Base-by-base conservation (phyloP, 1,140 invertebrate species). In the Bradysia coprophila region DNA sequence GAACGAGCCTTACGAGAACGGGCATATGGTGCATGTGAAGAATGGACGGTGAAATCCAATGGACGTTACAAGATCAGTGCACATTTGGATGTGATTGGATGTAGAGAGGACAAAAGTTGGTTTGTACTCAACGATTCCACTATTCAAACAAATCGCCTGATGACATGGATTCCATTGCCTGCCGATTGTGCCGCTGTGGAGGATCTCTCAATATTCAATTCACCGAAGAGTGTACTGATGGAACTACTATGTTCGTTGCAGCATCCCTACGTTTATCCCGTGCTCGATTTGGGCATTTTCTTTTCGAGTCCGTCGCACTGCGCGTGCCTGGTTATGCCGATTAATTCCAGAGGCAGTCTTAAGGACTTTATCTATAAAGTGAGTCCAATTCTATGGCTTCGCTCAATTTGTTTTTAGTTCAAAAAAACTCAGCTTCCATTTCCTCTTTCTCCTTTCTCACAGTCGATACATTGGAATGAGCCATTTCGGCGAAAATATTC, bases 211-310 rank as follows among this genome's bases (percentile, higher is more conserved):
- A 8, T n/a, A 31, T 31, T 31, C 8, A 31, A n/a, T 31, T 31
- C 28, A 31, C 58, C 62, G 2, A 51, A 59, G 6, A 50, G 41
- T 21, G 71, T 75, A 1, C 65, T 87, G 10, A 66, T 81, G 51
- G 76, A 86, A 48, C 63, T 88, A 34, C 86, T 88, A 52, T 64
- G 80, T 34, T 73, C 78, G 4, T 66, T 89, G 1, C 82, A 88
- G 55, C 85, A 89, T 60, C 85, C 86, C 0, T 87, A 88, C 56
- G 80, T 90, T 44, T 83, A 81, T 57, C 84, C 28, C 8, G 28
- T 31, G 28, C 28, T 31, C 8, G 28, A 31, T 31, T n/a, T 31
- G 28, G 28, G 28, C 8, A 8, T 31, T 31, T 31, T 31, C 28
- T 31, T 9, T n/a, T 31, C 28, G 28, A 31, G n/a, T 31, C 28